These are phyloP conservation scores for Orgyia antiqua DNA, from an alignment of 2,888 invertebrate genomes.

Conservation along the genomic window DNA sequence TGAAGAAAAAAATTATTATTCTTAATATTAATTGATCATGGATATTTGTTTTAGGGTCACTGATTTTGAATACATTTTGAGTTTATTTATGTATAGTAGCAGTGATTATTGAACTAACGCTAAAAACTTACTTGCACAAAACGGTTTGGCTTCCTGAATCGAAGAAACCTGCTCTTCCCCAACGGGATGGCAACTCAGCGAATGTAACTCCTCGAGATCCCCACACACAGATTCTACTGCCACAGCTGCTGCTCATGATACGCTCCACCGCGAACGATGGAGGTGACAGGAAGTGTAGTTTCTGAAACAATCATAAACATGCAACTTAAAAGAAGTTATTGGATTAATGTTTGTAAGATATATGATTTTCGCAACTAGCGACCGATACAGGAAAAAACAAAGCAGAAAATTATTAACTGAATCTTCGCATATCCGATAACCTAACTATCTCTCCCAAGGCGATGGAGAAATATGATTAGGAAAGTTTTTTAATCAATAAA, in stretches of 20 bases:
- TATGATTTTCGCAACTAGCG: too few species aligned
- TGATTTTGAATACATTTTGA: too few species aligned
- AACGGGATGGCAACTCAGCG: slow-evolving; percentile 83
- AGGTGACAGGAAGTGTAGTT: slow-evolving; percentile 81
- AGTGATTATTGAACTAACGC: too few species aligned
- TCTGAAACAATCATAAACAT: slow-evolving; percentile 75
- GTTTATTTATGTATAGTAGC: too few species aligned
- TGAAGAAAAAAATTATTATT: too few species aligned
- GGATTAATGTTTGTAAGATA: too few species aligned
- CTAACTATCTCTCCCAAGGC: slow-evolving; percentile 31
- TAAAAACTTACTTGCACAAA: slow-evolving; percentile 83
- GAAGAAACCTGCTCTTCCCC: slow-evolving; percentile 83
- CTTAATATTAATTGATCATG: too few species aligned
- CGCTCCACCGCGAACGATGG: slow-evolving; percentile 84
- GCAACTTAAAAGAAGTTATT: too few species aligned
- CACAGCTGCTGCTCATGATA: slow-evolving; percentile 81
- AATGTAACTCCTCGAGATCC: slow-evolving; percentile 84
- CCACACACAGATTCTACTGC: slow-evolving; percentile 82
- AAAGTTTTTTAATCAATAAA: slow-evolving; percentile 73
- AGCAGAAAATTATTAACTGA: slow-evolving; percentile 26
- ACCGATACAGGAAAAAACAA: slow-evolving; percentile 3
- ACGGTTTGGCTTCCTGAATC: slow-evolving; percentile 83
- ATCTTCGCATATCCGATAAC: slow-evolving; percentile 29
- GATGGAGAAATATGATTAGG: slow-evolving; percentile 57
- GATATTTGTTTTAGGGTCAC: too few species aligned